Conservation (phyloP, 2,113 vertebrate genomes). For the Lophius piscatorius region DNA sequence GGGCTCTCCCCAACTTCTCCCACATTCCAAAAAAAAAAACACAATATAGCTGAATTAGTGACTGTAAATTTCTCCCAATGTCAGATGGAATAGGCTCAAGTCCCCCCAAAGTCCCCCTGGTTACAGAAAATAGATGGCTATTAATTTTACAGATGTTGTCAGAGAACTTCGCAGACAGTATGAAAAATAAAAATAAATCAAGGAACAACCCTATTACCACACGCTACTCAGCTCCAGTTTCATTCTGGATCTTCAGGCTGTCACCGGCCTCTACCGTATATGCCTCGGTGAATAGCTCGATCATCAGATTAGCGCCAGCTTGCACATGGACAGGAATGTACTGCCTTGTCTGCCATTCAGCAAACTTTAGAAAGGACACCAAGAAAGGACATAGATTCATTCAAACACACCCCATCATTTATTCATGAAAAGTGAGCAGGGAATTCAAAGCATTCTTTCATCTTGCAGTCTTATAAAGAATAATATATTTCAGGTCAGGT, state of each 20-base stretch:
- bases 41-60: too few relatives aligned
- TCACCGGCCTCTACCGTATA: not conserved
- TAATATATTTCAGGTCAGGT: slow-evolving; percentile 38
- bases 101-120: too few relatives aligned
- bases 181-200: too few relatives aligned
- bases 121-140: too few relatives aligned
- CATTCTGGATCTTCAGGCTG: slow-evolving; percentile 28
- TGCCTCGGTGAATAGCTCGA: slow-evolving; percentile 25
- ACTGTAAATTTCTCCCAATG: too few relatives aligned
- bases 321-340: slow-evolving; percentile 22
- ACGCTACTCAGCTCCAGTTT: too few relatives aligned
- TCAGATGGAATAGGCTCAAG: too few relatives aligned
- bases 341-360: slow-evolving; percentile 63
- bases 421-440: slow-evolving; percentile 68
- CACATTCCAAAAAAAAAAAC: too few relatives aligned
- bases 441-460: slow-evolving; percentile 62
- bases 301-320: slow-evolving; percentile 64
- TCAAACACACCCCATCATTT: slow-evolving; percentile 66
- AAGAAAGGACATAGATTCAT: slow-evolving; percentile 64
- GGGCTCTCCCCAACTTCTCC: too few relatives aligned
- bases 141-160: too few relatives aligned
- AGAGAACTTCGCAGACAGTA: too few relatives aligned
- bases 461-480: slow-evolving; percentile 36
- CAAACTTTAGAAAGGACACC: slow-evolving; percentile 69
- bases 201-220: too few relatives aligned